Evolutionary conservation across 2,113 vertebrate species (phyloP).

Genomic region (Elachura formosa): DNA sequence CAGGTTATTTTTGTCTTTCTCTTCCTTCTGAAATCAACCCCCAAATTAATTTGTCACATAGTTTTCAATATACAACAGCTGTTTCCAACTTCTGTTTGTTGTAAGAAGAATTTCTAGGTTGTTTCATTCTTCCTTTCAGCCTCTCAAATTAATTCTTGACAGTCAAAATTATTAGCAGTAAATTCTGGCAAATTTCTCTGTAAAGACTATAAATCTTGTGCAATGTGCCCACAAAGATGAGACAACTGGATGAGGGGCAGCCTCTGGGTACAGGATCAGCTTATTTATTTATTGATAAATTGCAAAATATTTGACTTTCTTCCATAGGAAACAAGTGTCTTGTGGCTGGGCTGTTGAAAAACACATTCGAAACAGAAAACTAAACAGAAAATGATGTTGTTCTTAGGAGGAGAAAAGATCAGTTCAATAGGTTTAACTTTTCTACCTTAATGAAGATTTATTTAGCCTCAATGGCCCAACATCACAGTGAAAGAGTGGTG

Average conservation of each 20-base stretch:
- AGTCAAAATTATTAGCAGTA: neutral
- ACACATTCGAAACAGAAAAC: accelerated
- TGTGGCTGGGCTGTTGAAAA: neutral
- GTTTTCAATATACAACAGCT: neutral
- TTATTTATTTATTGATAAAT: neutral
- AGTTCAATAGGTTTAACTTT: neutral
- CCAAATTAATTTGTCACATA: accelerated
- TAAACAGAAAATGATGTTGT: neutral
- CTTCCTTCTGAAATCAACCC: neutral
- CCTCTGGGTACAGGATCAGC: neutral
- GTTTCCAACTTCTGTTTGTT: neutral
- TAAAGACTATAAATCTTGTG: neutral
- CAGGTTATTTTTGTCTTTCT: neutral
- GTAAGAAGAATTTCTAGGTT: neutral
- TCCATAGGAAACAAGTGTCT: neutral
- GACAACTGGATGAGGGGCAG: neutral
- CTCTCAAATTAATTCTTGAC: neutral
- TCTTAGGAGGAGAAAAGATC: neutral
- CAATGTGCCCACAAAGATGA: neutral
- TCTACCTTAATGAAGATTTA: neutral
- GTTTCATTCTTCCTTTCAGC: neutral
- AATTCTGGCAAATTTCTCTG: neutral
- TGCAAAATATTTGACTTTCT: neutral
- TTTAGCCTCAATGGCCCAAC: neutral
- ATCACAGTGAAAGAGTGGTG: neutral